phyloP scores from a whole-genome alignment of 2,888 invertebrate genomes.

The Steinernema hermaphroditum region DNA sequence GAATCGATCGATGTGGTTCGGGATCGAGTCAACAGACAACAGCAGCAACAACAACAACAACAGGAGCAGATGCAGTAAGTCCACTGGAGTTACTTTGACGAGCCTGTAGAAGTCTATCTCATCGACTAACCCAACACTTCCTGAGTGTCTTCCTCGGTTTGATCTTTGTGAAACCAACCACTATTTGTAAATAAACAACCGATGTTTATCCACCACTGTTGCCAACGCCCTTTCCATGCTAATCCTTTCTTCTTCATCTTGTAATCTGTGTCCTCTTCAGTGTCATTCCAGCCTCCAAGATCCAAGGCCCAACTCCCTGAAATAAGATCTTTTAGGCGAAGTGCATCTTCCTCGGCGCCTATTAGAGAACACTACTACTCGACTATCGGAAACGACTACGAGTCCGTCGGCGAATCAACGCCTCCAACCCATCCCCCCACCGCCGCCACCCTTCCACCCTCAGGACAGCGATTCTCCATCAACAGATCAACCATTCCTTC shows the following conservation, averaged over 20 bases:
- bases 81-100: not conserved
- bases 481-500: not conserved
- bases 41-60: slow-evolving; percentile 36
- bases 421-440: not conserved
- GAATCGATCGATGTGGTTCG: slow-evolving; percentile 59
- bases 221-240: too few relatives aligned
- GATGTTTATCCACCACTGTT: too few relatives aligned
- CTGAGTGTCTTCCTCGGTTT: too few relatives aligned
- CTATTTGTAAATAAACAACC: too few relatives aligned
- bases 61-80: slow-evolving; percentile 33
- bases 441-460: not conserved
- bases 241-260: too few relatives aligned
- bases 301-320: too few relatives aligned
- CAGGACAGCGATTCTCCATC: not conserved
- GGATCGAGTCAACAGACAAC: slow-evolving; percentile 54
- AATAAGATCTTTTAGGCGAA: not conserved
- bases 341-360: slow-evolving; percentile 35
- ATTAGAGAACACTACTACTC: slow-evolving; percentile 62
- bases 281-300: too few relatives aligned
- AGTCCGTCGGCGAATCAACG: slow-evolving; percentile 46
- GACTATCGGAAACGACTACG: slow-evolving; percentile 62
- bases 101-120: not conserved
- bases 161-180: too few relatives aligned
- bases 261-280: too few relatives aligned
- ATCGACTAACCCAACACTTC: too few relatives aligned